Evolutionary conservation across 2,797 vertebrate genomes (phyloP), one percentile per base, ranked within the genome.

Genomic region (Cheirogaleus major): DNA sequence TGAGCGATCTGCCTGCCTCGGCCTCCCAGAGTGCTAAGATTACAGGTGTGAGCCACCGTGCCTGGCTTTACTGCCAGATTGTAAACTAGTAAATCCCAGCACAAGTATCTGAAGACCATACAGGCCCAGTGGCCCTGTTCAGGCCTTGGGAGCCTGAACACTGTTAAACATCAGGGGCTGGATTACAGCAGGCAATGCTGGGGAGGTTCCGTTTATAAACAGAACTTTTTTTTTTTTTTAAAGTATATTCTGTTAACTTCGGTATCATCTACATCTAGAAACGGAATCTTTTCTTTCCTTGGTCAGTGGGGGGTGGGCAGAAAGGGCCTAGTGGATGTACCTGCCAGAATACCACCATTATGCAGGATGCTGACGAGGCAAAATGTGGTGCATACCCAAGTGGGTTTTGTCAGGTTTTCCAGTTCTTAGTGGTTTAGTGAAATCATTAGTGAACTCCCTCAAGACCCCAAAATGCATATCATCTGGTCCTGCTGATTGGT

Each of bases 391-490:
- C 45, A 85, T 91, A 88, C 57, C 82, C 92, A 96, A 91, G 67
- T 96, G 90, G 83, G 27, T 78, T 92, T 86, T 96, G 41, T 86
- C 85, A 86, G 94, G 43, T 82, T 69, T 93, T 96, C 96, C 65
- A 73, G 38, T 85, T 97, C 84, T 96, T 65, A 73, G 67, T 93
- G 61, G 32, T 95, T 97, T 93, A 81, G 55, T 48, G 78, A 93
- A 95, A 96, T 96, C 81, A 87, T 96, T 96, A 96, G 45, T 76
- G 73, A 96, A 96, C 93, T 97, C 94, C 91, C 93, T 80, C 57
- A 86, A 90, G 95, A 92, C 27, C 65, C 61, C 65, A 85, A 72
- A 85, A 96, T 97, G 69, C 75, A 93, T 94, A 96, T 94, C 70
- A 95, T 88, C 81, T 73, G 30, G 59, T 84, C 32, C 76, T 94